Evolutionary conservation across 2,797 vertebrate species (phyloP), one percentile per base, ranked within the genome.

Genomic region (Macroramphosus scolopax): DNA sequence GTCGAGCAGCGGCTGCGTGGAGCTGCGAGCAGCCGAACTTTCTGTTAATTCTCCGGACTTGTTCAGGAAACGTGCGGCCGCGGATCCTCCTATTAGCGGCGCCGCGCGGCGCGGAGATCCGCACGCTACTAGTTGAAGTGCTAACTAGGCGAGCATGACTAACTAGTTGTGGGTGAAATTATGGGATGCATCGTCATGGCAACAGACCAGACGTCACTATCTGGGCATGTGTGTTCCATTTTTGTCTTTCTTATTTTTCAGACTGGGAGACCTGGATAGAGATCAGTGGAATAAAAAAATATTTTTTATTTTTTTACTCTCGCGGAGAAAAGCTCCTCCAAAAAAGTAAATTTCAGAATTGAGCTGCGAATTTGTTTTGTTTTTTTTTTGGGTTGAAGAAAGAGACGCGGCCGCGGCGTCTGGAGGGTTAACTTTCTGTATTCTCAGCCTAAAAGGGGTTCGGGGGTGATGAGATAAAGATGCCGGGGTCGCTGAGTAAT

Each of bases 121-220:
- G 52, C 70, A 62, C 66, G 44, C 64, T 54, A 82, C 85, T 89
- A 87, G 89, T 89, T 69, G 34, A 82, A 81, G 71, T 77, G 82
- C 72, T 89, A 80, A 92, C 88, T 70, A 86, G 62, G 60, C 48
- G 73, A 79, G 78, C 81, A 80, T 70, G 86, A 88, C 89, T 87
- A 91, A 91, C 89, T 91, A 90, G 89, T 91, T 89, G 87, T 87
- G 87, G 87, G 66, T 82, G 80, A 91, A 88, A 91, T 91, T 92
- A 94, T 96, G 93, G 94, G 94, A 94, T 95, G 93, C 83, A 94
- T 95, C 92, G 92, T 91, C 92, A 92, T 90, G 93, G 93, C 92
- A 95, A 96, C 92, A 92, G 93, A 94, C 93, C 92, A 93, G 92
- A 95, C 93, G 94, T 95, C 93, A 95, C 93, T 90, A 91, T 92